phyloP scores from a whole-genome alignment of 2,888 invertebrate genomes.

The Xylophagus ater region DNA sequence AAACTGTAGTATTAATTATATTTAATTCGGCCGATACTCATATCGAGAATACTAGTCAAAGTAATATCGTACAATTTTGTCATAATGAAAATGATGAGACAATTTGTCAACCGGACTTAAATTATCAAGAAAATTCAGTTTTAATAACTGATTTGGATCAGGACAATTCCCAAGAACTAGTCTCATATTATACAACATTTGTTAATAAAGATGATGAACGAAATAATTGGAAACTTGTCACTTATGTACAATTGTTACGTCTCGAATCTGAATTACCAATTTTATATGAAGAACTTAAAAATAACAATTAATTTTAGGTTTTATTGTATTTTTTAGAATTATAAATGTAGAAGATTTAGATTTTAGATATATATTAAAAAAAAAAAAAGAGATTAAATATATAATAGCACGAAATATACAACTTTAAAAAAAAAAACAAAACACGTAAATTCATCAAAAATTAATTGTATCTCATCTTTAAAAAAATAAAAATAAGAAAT shows the following conservation, averaged over 20 bases:
- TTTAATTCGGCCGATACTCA: conserved; percentile 63
- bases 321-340: not conserved
- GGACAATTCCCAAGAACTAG: conserved; percentile 64
- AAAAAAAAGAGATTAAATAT: no score
- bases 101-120: conserved; percentile 62
- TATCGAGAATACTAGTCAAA: conserved; percentile 67
- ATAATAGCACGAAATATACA: no score
- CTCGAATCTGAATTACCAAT: conserved; percentile 63
- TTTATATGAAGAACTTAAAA: conserved; percentile 43
- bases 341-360: no score
- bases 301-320: conserved; percentile 13
- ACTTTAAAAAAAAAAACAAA: no score
- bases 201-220: conserved; percentile 34
- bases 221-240: conserved; percentile 49
- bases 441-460: no score
- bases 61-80: conserved; percentile 67
- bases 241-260: conserved; percentile 56
- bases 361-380: no score
- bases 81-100: conserved; percentile 29
- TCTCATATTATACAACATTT: conserved; percentile 63
- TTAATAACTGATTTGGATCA: conserved; percentile 64
- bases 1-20: conserved; percentile 65
- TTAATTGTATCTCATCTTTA: no score
- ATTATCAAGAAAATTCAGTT: conserved; percentile 59
- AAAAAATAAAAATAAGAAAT: no score